Base-by-base conservation (phyloP, 2,888 invertebrate species). In the Elmis aenea region DNA sequence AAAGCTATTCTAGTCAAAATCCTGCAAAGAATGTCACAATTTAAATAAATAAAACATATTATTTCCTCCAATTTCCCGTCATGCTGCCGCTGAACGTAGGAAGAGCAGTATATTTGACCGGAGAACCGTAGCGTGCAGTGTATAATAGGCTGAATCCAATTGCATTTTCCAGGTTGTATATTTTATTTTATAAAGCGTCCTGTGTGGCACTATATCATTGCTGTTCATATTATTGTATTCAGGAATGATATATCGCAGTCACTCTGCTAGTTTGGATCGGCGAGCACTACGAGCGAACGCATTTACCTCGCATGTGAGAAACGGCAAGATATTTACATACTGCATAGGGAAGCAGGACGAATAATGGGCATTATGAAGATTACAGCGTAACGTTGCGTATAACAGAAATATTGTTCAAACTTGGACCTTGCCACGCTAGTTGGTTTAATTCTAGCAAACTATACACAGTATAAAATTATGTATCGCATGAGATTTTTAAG, bases 171-270 rank as follows among this genome's bases (percentile, higher is more conserved):
- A 51, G 44, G 43, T 48, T 54, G 48, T 54, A 48, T 54, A 55
- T 57, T 57, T 55, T 57, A 58, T 58, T 54, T 56, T 49, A 48
- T 48, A 48, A 50, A 51, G 50, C 52, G 45, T 47, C 48, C 54
- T 49, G 42, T 22, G 41, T 36, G 53, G 51, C 54, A 53, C 50
- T 58, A 52, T 52, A 58, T 58, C 59, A 58, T 51, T 46, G 47
- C 48, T 47, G 54, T 48, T 58, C 55, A 50, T 51, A 52, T 56
- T 54, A 57, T 57, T 57, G 53, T 50, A 52, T 57, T 57, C 55
- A 43, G 33, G 40, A 42, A 45, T 57, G 58, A 59, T 59, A 57
- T 59, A 59, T 55, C 31, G 50, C 41, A 41, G 46, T 40, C 40
- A 34, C 29, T 31, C 27, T 38, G 47, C 33, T 32, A 31, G 38